Percentiles rank a stretch among this genome's conserved stretches.
These are phyloP conservation scores for Pituophis catenifer DNA, from an alignment of 2,113 vertebrate genomes.

Conservation along the genomic window DNA sequence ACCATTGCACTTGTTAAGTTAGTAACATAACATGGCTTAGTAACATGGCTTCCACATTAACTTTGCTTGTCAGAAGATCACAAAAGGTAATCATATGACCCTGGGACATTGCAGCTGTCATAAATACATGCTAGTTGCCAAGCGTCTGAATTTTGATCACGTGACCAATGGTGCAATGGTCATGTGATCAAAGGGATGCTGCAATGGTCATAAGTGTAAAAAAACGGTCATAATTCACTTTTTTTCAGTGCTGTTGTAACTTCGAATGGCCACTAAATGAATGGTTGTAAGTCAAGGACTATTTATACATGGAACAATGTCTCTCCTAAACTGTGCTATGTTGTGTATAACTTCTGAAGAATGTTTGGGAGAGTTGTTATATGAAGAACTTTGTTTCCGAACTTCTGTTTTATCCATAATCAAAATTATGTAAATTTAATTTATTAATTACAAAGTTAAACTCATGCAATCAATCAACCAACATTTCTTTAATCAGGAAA, in stretches of 20 bases:
- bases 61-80: not conserved
- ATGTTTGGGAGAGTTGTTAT: not conserved
- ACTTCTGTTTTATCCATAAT: not conserved
- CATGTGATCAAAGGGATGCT: not conserved
- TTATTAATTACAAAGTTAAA: not conserved
- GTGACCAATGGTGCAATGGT: not conserved
- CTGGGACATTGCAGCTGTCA: not conserved
- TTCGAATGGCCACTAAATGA: not conserved
- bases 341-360: not conserved
- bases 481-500: not conserved
- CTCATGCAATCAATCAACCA: not conserved
- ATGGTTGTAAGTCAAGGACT: not conserved
- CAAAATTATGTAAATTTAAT: not conserved
- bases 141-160: not conserved
- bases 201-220: not conserved
- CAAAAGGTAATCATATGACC: not conserved
- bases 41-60: not conserved
- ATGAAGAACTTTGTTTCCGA: not conserved
- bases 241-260: not conserved
- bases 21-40: not conserved
- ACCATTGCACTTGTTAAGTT: not conserved
- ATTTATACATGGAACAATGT: not conserved
- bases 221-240: not conserved
- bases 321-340: not conserved
- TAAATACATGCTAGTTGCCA: not conserved